Conservation (phyloP, 2,888 invertebrate species). For the Rhingia rostrata region DNA sequence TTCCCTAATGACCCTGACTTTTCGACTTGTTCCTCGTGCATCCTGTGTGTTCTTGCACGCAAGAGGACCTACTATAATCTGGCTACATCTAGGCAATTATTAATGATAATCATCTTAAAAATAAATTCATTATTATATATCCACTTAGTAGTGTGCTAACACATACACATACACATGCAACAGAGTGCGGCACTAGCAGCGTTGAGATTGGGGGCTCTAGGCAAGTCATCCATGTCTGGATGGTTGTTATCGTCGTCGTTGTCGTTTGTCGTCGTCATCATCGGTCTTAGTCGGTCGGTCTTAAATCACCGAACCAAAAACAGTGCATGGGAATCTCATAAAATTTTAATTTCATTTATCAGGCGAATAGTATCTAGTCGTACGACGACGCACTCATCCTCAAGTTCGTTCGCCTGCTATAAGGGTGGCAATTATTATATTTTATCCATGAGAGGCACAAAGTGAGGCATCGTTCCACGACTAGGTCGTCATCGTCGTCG, state of each 20-base stretch:
- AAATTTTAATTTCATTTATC: constrained; percentile 71
- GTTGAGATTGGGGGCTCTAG: not conserved
- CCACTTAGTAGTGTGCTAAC: constrained; percentile 43
- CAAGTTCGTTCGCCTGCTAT: not conserved
- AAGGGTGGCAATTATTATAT: constrained; percentile 65
- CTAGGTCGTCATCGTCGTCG: constrained; percentile 19
- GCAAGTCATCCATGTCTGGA: constrained; percentile 31
- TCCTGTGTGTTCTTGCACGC: not conserved
- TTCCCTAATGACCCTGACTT: constrained; percentile 67
- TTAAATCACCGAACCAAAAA: constrained; percentile 63
- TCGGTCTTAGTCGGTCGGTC: constrained; percentile 40
- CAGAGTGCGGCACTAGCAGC: constrained; percentile 13
- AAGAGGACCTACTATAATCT: constrained; percentile 36
- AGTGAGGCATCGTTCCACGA: constrained; percentile 24
- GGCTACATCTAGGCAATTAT: constrained; percentile 66
- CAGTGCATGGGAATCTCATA: constrained; percentile 67
- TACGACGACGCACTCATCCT: not conserved
- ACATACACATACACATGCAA: constrained; percentile 33
- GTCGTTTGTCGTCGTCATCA: constrained; percentile 10
- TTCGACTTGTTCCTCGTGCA: not conserved
- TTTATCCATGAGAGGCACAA: constrained; percentile 62
- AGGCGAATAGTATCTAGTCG: constrained; percentile 31
- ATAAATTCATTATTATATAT: constrained; percentile 31
- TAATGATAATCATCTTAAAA: constrained; percentile 66
- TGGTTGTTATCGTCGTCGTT: not conserved